Evolutionary conservation across 1,140 invertebrate genomes (phyloP), one percentile per base, ranked within the genome.

Genomic region (Procambarus virginalis): DNA sequence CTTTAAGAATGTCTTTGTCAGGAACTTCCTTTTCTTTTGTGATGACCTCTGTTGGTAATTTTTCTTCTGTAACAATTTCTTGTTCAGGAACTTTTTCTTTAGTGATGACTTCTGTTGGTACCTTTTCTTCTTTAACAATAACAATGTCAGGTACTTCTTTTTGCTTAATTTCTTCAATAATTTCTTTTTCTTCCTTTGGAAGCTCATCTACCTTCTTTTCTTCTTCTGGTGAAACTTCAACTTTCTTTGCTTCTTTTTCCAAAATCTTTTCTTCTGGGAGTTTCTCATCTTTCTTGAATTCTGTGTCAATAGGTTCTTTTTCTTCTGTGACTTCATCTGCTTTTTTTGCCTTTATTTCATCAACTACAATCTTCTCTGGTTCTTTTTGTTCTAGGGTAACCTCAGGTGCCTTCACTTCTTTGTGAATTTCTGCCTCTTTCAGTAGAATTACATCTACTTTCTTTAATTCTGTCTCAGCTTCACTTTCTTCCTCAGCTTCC

Each of bases 101-200:
- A n/a, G 22, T 60, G 22, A 48, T 48, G 45, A 80, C 77, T n/a
- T 79, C 48, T 49, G 10, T 48, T 2, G 17, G 45, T 79, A 9
- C 45, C n/a, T 75, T 70, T 77, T 48, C 45, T 49, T 73, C 84
- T 48, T 87, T 92, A 83, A 90, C 89, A 34, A 86, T 55, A n/a
- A 92, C 86, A 20, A 49, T 82, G 68, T 90, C 91, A 75, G 78
- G n/a, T 93, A 80, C 94, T 93, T 94, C 94, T 75, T 94, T 86
- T 73, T 83, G 78, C 60, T 49, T 93, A 90, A 94, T 88, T 45
- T 91, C 87, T 51, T 91, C 87, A 48, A 91, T n/a, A 0, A 89
- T 46, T 86, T 90, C 89, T 49, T 90, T 84, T 75, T 86, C 89
- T 45, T 86, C 89, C 73, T 89, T 75, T 64, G 79, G 76, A 51